These are phyloP conservation scores for Frieseomelitta varia DNA, from an alignment of 1,140 invertebrate genomes.

Conservation along the genomic window DNA sequence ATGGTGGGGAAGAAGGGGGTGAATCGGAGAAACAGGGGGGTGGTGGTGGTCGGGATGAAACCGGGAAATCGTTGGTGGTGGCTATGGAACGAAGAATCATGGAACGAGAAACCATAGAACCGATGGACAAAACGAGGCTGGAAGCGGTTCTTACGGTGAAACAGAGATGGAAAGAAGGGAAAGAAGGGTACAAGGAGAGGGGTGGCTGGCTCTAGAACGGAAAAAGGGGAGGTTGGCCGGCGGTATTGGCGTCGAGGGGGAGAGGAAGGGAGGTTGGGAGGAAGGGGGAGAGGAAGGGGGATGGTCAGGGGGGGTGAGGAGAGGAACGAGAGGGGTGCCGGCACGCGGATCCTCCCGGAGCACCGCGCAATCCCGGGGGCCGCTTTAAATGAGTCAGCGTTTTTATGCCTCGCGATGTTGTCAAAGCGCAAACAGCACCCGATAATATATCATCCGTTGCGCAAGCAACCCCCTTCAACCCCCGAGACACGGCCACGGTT, in stretches of 20 bases:
- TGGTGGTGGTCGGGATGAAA: conserved; percentile 37
- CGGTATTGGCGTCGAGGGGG: conserved; percentile 57
- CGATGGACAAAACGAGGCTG: conserved; percentile 53
- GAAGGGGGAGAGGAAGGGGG: too few relatives aligned
- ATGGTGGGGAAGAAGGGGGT: conserved; percentile 10
- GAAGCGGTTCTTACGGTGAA: not conserved
- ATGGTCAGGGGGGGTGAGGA: conserved; percentile 58
- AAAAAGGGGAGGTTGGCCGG: conserved; percentile 53
- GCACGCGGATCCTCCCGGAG: conserved; percentile 73
- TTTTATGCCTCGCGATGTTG: conserved; percentile 83
- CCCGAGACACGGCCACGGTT: conserved; percentile 9
- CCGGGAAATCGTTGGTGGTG: conserved; percentile 33
- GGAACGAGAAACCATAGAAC: conserved; percentile 40
- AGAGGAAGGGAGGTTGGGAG: too few relatives aligned
- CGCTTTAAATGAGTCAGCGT: conserved; percentile 83
- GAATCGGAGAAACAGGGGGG: conserved; percentile 52
- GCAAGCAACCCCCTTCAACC: conserved; percentile 68
- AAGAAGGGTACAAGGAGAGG: conserved; percentile 18
- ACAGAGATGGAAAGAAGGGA: conserved; percentile 17
- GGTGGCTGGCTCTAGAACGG: conserved; percentile 35
- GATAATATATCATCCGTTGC: conserved; percentile 82
- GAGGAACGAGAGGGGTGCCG: conserved; percentile 50
- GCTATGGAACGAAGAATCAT: not conserved
- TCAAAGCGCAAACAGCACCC: conserved; percentile 82
- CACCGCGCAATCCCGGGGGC: conserved; percentile 80